phyloP scores from a whole-genome alignment of 1,140 invertebrate species.

The Tribolium castaneum region DNA sequence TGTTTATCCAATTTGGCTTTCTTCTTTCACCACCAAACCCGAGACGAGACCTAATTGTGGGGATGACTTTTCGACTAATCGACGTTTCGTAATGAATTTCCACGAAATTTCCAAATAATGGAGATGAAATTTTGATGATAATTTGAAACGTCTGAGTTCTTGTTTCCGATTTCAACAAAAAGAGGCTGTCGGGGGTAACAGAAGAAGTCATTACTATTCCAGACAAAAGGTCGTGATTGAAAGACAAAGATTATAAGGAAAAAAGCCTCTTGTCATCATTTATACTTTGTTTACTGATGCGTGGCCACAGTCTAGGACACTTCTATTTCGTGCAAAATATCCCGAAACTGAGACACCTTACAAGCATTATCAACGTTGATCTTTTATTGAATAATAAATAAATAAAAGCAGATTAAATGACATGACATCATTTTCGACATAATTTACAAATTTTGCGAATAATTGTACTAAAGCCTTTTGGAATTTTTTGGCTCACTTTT shows the following conservation, averaged over 20 bases:
- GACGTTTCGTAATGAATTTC: constrained; percentile 11
- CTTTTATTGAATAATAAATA: no score
- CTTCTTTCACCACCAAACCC: neutral
- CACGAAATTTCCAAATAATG: constrained; percentile 9
- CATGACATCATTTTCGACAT: no score
- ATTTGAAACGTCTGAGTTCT: constrained; percentile 17
- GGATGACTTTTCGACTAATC: neutral
- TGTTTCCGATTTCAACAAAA: constrained; percentile 20
- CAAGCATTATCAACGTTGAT: no score
- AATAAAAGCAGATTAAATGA: no score
- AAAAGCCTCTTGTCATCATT: constrained; percentile 9
- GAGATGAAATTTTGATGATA: constrained; percentile 17
- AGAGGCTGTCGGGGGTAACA: constrained; percentile 16
- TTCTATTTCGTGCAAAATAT: no score
- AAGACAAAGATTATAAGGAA: constrained; percentile 4
- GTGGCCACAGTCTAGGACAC: neutral
- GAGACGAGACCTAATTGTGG: neutral
- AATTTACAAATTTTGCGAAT: no score
- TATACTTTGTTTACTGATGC: constrained; percentile 3
- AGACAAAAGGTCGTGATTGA: constrained; percentile 24
- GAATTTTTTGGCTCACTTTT: no score
- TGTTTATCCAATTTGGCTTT: neutral
- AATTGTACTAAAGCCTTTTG: no score
- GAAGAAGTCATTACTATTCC: constrained; percentile 33
- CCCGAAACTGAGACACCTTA: no score